Evolutionary conservation across 2,888 invertebrate species (phyloP).

Genomic region (Tipula unca): DNA sequence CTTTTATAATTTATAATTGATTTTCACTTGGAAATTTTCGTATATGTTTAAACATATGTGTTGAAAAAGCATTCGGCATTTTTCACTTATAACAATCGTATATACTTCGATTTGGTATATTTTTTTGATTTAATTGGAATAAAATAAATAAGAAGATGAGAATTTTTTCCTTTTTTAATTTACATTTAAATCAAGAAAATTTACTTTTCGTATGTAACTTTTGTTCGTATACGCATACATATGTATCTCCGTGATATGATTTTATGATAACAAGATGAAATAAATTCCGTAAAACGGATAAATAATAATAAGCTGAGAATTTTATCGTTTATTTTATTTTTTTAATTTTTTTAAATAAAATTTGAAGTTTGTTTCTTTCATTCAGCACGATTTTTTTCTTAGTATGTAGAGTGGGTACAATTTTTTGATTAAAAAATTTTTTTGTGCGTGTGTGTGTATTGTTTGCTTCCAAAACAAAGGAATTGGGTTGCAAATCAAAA

Average conservation of each 20-base stretch:
- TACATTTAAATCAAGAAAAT: background rate
- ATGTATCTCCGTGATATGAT: background rate
- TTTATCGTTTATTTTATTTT: background rate
- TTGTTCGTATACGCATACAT: background rate
- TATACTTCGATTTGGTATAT: background rate
- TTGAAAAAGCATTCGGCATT: background rate
- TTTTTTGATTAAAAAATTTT: background rate
- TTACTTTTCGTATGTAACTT: background rate
- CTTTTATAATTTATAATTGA: background rate
- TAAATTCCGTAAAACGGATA: background rate
- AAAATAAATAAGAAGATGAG: background rate
- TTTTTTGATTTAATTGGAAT: background rate
- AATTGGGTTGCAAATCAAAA: too few species aligned
- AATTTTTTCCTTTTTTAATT: background rate
- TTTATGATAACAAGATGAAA: background rate
- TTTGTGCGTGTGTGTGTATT: background rate
- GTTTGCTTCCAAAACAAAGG: background rate
- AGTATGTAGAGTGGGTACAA: background rate
- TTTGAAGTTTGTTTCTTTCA: background rate
- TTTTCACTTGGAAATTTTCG: background rate
- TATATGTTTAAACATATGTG: background rate
- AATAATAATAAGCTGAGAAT: background rate
- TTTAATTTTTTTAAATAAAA: background rate
- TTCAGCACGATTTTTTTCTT: background rate
- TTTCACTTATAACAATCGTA: background rate